Conservation (phyloP, 2,888 invertebrate genomes). For the Spisula subtruncata region DNA sequence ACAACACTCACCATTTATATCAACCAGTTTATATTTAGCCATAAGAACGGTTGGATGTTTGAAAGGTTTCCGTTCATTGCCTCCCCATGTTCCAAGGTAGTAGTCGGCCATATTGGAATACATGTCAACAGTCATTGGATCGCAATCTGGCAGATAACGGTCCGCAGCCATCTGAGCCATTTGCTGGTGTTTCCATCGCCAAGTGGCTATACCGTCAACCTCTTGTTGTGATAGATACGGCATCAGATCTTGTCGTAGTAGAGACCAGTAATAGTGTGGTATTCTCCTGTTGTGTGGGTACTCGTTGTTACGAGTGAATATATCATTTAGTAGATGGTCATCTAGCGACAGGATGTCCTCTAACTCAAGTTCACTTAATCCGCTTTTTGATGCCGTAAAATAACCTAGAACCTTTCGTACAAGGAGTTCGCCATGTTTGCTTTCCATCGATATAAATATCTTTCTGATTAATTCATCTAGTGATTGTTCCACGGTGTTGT, state of each 20-base stretch:
- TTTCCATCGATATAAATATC: conserved; percentile 80
- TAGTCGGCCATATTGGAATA: conserved; percentile 84
- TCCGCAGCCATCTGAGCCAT: conserved; percentile 78
- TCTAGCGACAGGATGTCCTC: conserved; percentile 84
- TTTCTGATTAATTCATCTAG: conserved; percentile 78
- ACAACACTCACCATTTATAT: conserved; percentile 76
- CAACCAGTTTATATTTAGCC: conserved; percentile 71
- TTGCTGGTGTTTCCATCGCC: conserved; percentile 83
- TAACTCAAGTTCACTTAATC: conserved; percentile 83
- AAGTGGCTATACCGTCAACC: conserved; percentile 79
- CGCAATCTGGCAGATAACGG: conserved; percentile 71
- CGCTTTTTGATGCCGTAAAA: conserved; percentile 79
- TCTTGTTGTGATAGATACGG: conserved; percentile 78
- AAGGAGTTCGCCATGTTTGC: conserved; percentile 77
- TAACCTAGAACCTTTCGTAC: conserved; percentile 80
- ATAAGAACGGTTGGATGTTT: conserved; percentile 73
- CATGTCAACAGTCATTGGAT: conserved; percentile 60
- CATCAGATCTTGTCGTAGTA: conserved; percentile 75
- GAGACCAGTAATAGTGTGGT: conserved; percentile 79
- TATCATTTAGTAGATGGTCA: conserved; percentile 79
- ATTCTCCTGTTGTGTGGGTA: conserved; percentile 83
- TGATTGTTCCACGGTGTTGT: conserved; percentile 67
- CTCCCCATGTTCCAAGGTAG: conserved; percentile 84
- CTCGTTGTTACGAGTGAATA: conserved; percentile 75
- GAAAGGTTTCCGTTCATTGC: conserved; percentile 81